These are phyloP conservation scores for Pseudorectes ferrugineus DNA, from an alignment of 2,113 vertebrate genomes.

Conservation along the genomic window DNA sequence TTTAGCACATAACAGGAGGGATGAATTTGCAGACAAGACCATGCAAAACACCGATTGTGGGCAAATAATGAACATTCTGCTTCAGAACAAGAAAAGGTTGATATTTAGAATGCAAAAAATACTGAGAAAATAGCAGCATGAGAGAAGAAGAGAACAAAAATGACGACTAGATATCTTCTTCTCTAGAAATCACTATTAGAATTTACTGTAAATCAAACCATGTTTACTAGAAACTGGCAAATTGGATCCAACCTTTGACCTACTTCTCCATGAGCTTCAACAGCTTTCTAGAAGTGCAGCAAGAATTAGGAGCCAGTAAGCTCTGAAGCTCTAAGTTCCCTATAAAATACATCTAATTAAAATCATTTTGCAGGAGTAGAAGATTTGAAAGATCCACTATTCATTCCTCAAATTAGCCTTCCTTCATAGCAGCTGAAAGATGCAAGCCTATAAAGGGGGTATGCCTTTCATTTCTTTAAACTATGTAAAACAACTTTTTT, in stretches of 20 bases:
- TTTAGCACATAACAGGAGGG: not conserved
- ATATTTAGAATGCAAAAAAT: not conserved
- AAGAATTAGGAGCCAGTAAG: not conserved
- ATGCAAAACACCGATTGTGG: fast-evolving
- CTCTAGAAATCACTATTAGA: not conserved
- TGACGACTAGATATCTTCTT: not conserved
- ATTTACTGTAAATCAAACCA: not conserved
- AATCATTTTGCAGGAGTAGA: not conserved
- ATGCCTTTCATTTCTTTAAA: not conserved
- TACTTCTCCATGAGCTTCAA: not conserved
- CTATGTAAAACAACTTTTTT: not conserved
- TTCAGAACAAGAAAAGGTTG: not conserved
- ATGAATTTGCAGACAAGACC: not conserved
- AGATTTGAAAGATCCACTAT: not conserved
- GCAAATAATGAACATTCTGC: not conserved
- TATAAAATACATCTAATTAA: not conserved
- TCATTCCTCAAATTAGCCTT: not conserved
- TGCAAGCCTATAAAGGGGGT: not conserved
- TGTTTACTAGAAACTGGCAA: not conserved
- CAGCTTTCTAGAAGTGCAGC: not conserved
- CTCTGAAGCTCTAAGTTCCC: not conserved
- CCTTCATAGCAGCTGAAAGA: not conserved
- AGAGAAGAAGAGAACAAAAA: not conserved
- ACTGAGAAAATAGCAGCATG: not conserved
- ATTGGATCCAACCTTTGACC: not conserved